phyloP scores from a whole-genome alignment of 2,888 invertebrate species.

The Lasioglossum morio region DNA sequence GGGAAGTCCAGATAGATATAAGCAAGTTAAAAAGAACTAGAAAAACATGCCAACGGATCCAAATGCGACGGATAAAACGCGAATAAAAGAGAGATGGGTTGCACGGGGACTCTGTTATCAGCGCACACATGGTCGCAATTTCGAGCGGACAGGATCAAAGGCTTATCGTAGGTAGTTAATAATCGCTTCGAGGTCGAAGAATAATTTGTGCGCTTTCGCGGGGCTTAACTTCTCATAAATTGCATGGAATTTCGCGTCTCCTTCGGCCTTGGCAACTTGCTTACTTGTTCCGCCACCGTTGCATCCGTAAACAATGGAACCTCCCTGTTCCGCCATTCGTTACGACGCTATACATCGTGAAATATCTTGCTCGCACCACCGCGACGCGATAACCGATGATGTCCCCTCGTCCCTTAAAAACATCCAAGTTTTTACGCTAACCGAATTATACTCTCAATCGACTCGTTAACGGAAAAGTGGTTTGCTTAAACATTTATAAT shows the following conservation, averaged over 20 bases:
- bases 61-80: background rate
- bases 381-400: background rate
- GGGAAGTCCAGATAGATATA: background rate
- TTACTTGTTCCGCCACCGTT: background rate
- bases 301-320: slow-evolving; percentile 4
- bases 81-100: background rate
- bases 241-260: background rate
- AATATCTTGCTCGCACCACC: background rate
- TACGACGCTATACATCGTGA: slow-evolving; percentile 10
- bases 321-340: background rate
- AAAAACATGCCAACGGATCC: background rate
- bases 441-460: background rate
- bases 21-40: no score
- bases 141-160: background rate
- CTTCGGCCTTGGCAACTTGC: background rate
- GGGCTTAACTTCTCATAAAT: background rate
- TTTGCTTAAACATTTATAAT: background rate
- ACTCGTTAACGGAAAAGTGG: slow-evolving; percentile 8
- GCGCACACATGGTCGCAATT: background rate
- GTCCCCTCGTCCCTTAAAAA: no score
- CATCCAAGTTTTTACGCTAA: background rate
- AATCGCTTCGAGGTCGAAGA: background rate
- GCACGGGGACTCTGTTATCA: background rate
- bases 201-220: background rate
- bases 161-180: background rate